Base-by-base conservation (phyloP, 2,888 invertebrate genomes). In the Synergus laeviventris region DNA sequence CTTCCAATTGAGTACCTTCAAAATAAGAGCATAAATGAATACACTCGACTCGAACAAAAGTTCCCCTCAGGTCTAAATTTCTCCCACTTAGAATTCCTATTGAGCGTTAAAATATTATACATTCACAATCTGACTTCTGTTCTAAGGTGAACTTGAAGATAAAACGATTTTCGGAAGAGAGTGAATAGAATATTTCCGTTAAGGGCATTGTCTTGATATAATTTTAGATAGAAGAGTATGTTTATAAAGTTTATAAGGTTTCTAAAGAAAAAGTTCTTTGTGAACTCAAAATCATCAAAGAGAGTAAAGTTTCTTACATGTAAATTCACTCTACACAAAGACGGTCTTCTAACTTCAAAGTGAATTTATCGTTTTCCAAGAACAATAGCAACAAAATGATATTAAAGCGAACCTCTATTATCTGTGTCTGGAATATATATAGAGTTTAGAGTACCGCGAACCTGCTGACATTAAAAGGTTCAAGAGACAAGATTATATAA, bases 81-180 rank as follows among this genome's bases (percentile, higher is more conserved):
- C 7, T 42, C 5, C 31, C 31, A 31, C 16, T 42, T 24, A 21
- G 12, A 18, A 62, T 38, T 38, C 21, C 64, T 42, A 60, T 42
- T 12, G 64, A 42, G 39, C 1, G 1, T 18, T 0, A 21, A 18
- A 42, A 3, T 45, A n/a, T n/a, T n/a, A n/a, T n/a, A 11, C 9
- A 49, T 66, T 31, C 45, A 66, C 11, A 66, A 8, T 24, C 42
- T 8, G 16, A 49, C n/a, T 70, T 49, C n/a, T 31, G 45, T 70
- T 70, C 14, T 16, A 66, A 49, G 9, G 31, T 7, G 11, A 70
- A 49, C 16, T 70, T 70, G 11, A 49, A 66, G 45, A 70, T 24
- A 0, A 5, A n/a, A 70, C 11, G 45, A 70, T 70, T 70, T 70
- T 49, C n/a, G 31, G 36, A 24, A 49, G 9, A 39, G 21, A 24